phyloP scores from a whole-genome alignment of 2,888 invertebrate species.

The Tineola bisselliella region DNA sequence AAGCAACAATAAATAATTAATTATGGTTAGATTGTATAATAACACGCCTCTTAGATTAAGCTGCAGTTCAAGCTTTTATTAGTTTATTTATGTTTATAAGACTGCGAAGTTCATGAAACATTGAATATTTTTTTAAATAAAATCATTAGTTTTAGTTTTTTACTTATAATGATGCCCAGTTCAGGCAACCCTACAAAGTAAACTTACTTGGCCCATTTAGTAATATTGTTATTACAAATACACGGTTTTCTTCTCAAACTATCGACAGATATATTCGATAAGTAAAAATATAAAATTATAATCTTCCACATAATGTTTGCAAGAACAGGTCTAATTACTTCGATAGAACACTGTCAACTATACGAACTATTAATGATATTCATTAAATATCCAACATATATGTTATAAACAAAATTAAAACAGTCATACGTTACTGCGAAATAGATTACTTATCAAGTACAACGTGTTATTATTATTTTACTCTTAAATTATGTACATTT shows the following conservation, averaged over 20 bases:
- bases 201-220: background rate
- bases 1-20: no score
- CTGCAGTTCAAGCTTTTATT: no score
- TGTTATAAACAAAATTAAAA: no score
- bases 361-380: no score
- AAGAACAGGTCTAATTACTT: background rate
- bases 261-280: background rate
- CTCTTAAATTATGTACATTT: background rate
- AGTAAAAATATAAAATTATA: background rate
- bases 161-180: no score
- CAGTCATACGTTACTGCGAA: background rate
- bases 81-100: no score
- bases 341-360: conserved; percentile 1
- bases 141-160: no score
- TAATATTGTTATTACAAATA: background rate
- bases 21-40: no score
- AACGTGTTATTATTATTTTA: background rate
- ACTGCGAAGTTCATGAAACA: no score
- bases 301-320: background rate
- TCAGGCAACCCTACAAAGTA: no score
- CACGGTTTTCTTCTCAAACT: background rate
- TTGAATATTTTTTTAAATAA: no score
- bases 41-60: no score
- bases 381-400: background rate
- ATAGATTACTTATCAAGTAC: background rate